Evolutionary conservation across 1,140 invertebrate species (phyloP).

Genomic region (Heliconius nattereri): DNA sequence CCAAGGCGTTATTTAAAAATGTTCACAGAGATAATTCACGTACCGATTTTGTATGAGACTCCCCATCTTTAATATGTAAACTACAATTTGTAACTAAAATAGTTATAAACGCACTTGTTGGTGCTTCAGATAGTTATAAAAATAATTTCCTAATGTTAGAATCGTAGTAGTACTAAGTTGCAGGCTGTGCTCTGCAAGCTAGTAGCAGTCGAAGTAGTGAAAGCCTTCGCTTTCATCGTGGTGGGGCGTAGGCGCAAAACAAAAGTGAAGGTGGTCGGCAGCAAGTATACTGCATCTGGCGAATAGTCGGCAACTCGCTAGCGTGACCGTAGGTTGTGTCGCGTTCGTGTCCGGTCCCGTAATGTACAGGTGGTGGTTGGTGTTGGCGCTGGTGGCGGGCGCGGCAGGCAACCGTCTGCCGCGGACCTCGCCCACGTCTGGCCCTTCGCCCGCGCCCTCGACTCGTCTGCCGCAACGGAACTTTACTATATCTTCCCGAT

Average conservation of each 20-base stretch:
- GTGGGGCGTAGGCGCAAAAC: conserved; percentile 64
- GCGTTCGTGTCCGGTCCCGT: conserved; percentile 59
- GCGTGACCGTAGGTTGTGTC: conserved; percentile 61
- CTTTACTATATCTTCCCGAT: conserved; percentile 66
- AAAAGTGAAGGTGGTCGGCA: conserved; percentile 70
- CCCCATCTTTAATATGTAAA: too few relatives aligned
- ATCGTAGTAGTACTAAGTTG: background rate
- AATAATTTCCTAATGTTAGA: conserved; percentile 1
- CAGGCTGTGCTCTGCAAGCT: background rate
- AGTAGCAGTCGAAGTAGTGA: conserved; percentile 49
- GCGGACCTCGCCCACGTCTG: conserved; percentile 60
- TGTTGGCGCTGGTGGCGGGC: conserved; percentile 61
- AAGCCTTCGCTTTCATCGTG: conserved; percentile 75
- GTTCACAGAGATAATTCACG: background rate
- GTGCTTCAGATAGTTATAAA: background rate
- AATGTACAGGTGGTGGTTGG: conserved; percentile 70
- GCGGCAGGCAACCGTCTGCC: conserved; percentile 67
- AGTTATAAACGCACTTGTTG: background rate
- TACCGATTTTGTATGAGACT: background rate
- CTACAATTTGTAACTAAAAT: background rate
- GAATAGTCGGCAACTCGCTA: conserved; percentile 55
- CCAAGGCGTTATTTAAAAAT: conserved; percentile 22
- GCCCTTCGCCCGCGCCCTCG: conserved; percentile 45
- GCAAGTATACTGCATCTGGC: conserved; percentile 47
- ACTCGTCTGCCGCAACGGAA: conserved; percentile 66